These are phyloP conservation scores for Acanthosoma haemorrhoidale DNA, from an alignment of 2,888 invertebrate genomes.

Conservation along the genomic window DNA sequence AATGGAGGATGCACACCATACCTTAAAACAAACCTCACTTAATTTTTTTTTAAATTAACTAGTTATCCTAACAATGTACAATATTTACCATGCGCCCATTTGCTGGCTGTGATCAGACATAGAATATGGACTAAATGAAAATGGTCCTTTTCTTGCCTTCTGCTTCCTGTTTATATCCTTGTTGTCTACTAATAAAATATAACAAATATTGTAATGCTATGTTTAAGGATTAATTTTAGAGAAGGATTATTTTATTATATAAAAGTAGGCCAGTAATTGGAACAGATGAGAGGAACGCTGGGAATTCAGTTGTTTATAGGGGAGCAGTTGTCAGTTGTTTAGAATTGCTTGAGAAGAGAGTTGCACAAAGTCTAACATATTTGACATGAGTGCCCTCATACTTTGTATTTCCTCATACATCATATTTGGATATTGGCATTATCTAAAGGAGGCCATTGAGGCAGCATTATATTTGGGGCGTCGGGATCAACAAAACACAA, in stretches of 20 bases:
- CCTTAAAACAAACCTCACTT: slow-evolving; percentile 23
- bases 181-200: slow-evolving; percentile 33
- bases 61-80: too few species aligned
- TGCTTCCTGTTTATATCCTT: slow-evolving; percentile 36
- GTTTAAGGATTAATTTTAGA: background rate
- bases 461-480: too few species aligned
- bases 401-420: too few species aligned
- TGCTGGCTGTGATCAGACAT: slow-evolving; percentile 34
- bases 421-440: too few species aligned
- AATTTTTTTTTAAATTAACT: slow-evolving; percentile 22
- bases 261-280: too few species aligned
- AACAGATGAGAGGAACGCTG: too few species aligned
- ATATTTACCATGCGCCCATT: slow-evolving; percentile 49
- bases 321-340: too few species aligned
- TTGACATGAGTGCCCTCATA: background rate
- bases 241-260: too few species aligned
- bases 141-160: slow-evolving; percentile 36
- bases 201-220: background rate
- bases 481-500: too few species aligned
- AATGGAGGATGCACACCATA: slow-evolving; percentile 41
- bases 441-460: too few species aligned
- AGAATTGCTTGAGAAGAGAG: too few species aligned
- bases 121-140: slow-evolving; percentile 36
- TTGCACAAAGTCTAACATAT: background rate
- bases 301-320: too few species aligned